Conservation (phyloP, 2,797 vertebrate genomes). For the Sciurus vulgaris region DNA sequence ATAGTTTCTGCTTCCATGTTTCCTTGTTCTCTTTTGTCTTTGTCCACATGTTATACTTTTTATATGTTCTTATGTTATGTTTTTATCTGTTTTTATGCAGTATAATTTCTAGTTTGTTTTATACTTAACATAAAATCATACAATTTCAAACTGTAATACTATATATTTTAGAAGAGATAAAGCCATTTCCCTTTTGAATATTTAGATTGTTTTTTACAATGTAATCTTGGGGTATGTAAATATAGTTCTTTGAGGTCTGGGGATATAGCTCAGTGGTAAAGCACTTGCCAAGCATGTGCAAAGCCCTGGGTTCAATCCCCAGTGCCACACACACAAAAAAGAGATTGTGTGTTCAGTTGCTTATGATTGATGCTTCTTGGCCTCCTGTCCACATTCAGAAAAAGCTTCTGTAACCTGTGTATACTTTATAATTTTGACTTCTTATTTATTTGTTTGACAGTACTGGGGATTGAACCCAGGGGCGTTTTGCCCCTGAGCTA, state of each 20-base stretch:
- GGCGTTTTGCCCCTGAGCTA: too few relatives aligned
- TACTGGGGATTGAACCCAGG: too few relatives aligned
- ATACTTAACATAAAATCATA: constrained; percentile 36
- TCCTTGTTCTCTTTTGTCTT: constrained; percentile 5
- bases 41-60: neutral
- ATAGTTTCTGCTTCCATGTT: constrained; percentile 15
- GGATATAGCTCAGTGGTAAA: neutral
- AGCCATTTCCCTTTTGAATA: neutral
- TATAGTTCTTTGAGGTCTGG: neutral
- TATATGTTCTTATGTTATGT: too few relatives aligned
- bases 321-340: neutral
- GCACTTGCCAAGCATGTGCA: neutral
- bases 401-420: neutral
- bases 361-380: neutral
- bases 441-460: too few relatives aligned
- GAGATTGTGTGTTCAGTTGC: constrained; percentile 13
- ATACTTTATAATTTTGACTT: neutral
- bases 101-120: constrained; percentile 38
- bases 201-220: constrained; percentile 49
- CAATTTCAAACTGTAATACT: constrained; percentile 30
- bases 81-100: neutral
- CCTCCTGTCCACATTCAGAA: constrained; percentile 35
- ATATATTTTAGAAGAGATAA: neutral
- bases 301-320: neutral
- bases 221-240: neutral